Evolutionary conservation across 2,888 invertebrate species (phyloP), one percentile per base, ranked within the genome.

Genomic region (Leptura quadrifasciata): DNA sequence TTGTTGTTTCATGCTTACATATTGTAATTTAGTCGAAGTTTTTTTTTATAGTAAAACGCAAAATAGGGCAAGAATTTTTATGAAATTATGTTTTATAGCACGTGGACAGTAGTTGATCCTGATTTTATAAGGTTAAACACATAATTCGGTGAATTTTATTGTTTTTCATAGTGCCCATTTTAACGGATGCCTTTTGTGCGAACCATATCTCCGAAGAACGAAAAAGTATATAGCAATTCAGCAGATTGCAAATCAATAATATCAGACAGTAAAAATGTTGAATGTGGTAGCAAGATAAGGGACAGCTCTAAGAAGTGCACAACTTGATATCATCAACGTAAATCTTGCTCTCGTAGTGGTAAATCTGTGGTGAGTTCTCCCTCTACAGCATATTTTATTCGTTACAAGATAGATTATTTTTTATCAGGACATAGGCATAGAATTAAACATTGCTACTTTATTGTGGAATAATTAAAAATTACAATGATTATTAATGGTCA

Each of bases 191-290:
- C 47, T n/a, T 47, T 39, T 39, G 39, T 39, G n/a, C 47, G n/a
- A 6, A n/a, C 27, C 27, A 31, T 8, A 31, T 31, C 27, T 31
- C 12, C 15, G n/a, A n/a, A n/a, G 47, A 47, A 47, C 47, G n/a
- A 47, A 47, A 47, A 47, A 47, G 17, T 47, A 47, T 47, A 47
- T 47, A 47, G n/a, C 47, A n/a, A 47, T 47, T 47, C n/a, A 47
- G 47, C n/a, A 47, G 47, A 47, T 47, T 47, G 47, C 47, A n/a
- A 47, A 47, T 47, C 47, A 47, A 47, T 47, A 47, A 47, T 47
- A 47, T 47, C 47, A 47, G 47, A 47, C 47, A 47, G 47, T 47
- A n/a, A 47, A 47, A 47, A 47, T 47, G 47, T 47, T 47, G 47
- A 47, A 47, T n/a, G 47, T n/a, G 47, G 47, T 47, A 12, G n/a